These are phyloP conservation scores for Gila orcuttii DNA, from an alignment of 2,113 vertebrate genomes.

Conservation along the genomic window DNA sequence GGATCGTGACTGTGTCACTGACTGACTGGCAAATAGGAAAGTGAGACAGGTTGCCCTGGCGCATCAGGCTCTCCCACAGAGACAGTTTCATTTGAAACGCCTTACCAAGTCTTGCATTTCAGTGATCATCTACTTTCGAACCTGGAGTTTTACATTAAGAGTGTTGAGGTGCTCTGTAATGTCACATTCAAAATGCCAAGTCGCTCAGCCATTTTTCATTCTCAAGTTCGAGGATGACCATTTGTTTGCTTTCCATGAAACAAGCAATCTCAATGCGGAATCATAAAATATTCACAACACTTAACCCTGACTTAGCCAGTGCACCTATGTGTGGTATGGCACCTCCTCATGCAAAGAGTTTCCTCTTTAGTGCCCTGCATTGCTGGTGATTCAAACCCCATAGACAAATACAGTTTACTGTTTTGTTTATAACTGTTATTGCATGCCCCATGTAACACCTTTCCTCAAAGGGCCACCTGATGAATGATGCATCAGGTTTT, in stretches of 20 bases:
- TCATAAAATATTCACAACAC: background rate
- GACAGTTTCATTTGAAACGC: background rate
- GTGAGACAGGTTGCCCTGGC: background rate
- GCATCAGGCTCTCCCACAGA: background rate
- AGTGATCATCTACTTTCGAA: background rate
- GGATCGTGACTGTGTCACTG: background rate
- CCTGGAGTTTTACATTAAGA: background rate
- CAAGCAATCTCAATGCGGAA: background rate
- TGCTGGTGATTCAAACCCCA: background rate
- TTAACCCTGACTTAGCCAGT: background rate
- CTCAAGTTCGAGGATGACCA: background rate
- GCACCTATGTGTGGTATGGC: background rate
- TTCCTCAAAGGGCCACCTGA: background rate
- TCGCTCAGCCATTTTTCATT: background rate
- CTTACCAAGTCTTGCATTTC: background rate
- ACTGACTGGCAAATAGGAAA: conserved; percentile 7
- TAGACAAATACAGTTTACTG: background rate
- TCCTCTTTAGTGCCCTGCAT: background rate
- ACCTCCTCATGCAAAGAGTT: background rate
- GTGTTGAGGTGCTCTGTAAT: background rate
- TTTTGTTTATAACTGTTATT: background rate
- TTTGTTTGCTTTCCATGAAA: conserved; percentile 19
- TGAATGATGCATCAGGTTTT: conserved; percentile 6
- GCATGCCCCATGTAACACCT: conserved; percentile 4
- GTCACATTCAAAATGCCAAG: conserved; percentile 16